Evolutionary conservation across 2,888 invertebrate genomes (phyloP).

Genomic region (Coenonympha glycerion): DNA sequence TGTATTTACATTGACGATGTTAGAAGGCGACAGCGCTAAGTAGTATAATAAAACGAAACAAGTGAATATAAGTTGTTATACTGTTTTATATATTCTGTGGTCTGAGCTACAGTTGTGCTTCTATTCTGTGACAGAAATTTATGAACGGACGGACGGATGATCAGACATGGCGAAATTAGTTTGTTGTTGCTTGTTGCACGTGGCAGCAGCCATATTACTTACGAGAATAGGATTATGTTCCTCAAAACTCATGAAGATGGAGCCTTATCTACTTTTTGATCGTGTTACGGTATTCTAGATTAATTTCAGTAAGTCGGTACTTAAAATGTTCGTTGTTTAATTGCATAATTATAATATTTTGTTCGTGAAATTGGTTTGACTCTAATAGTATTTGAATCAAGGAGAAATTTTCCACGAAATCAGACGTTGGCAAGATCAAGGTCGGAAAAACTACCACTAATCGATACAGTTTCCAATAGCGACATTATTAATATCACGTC

Average conservation of each 20-base stretch:
- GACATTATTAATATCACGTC: not conserved
- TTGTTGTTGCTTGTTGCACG: constrained; percentile 1
- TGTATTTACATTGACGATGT: constrained; percentile 15
- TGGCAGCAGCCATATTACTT: not conserved
- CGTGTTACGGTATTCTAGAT: no score
- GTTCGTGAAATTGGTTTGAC: no score
- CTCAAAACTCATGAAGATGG: not conserved
- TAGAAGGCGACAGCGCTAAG: constrained; percentile 18
- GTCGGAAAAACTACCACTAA: not conserved
- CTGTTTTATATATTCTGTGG: not conserved
- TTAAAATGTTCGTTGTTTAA: no score
- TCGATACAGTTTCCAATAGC: constrained; percentile 1
- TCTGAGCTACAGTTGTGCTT: not conserved
- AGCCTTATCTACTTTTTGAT: no score
- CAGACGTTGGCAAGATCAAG: not conserved
- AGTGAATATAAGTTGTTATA: not conserved
- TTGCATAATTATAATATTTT: no score
- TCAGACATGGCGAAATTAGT: not conserved
- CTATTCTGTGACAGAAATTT: not conserved
- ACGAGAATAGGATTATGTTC: not conserved
- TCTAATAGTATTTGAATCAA: not conserved
- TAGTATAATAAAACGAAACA: not conserved
- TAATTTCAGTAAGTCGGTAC: no score
- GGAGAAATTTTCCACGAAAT: not conserved
- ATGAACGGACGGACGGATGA: not conserved